Base-by-base conservation (phyloP, 2,113 vertebrate species). In the Corythoichthys intestinalis region DNA sequence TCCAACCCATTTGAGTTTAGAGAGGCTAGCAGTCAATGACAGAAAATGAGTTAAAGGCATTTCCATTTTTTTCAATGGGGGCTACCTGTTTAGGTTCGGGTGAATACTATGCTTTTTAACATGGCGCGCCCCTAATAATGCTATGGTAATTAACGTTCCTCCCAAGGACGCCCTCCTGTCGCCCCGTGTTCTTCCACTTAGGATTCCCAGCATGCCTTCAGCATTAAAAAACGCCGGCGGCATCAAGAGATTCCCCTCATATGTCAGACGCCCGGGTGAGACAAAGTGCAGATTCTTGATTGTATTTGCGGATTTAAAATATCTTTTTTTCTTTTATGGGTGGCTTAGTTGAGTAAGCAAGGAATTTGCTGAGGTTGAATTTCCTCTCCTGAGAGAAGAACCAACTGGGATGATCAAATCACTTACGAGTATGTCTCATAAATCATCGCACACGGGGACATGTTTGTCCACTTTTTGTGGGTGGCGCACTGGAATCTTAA, bases 351-450 rank as follows among this genome's bases (percentile, higher is more conserved):
- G 79, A 69, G 69, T 48, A 52, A 35, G 17, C 3, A 35, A 28
- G 65, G 71, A 20, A 63, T 82, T 70, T 6, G 90, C 90, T 91
- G 87, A 91, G 87, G 86, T 84, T 75, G 83, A 78, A 83, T 83
- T 85, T 80, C 66, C 67, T 66, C 72, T 79, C 82, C 71, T 66
- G 73, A 80, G 73, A 72, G 73, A 80, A 83, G 84, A 44, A 90
- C 87, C 86, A 88, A 89, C 80, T 79, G 77, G 81, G 88, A 91
- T 91, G 88, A 91, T 92, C 86, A 91, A 90, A 91, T 90, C 90
- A 85, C 84, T 89, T 81, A 83, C 82, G 84, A 78, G 73, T 78
- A 66, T 73, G 76, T 79, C 83, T 84, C 89, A 90, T 91, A 90
- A 91, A 92, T 91, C 90, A 86, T 73, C 37, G 70, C 76, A 64